Percentiles rank a stretch among this genome's conserved stretches.
Conservation (phyloP, 1,140 invertebrate species). For the Neomicropteryx cornuta region DNA sequence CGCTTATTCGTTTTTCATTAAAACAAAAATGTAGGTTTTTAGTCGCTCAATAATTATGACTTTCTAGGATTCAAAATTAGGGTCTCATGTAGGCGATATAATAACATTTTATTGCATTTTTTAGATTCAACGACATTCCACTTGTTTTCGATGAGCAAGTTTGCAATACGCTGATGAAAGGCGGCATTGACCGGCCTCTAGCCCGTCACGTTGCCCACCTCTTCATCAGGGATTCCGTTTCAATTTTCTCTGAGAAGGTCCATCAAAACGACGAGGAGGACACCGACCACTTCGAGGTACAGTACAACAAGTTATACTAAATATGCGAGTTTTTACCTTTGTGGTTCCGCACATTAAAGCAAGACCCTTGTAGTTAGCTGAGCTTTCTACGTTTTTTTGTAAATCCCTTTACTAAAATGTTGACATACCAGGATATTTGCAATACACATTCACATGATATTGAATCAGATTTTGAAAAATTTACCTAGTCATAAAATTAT, state of each 20-base stretch:
- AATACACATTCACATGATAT: too few relatives aligned
- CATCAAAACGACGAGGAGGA: slow-evolving; percentile 89
- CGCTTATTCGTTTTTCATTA: too few relatives aligned
- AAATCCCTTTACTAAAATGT: too few relatives aligned
- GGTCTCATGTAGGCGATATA: too few relatives aligned
- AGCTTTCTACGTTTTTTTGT: too few relatives aligned
- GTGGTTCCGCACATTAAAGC: too few relatives aligned
- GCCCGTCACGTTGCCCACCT: slow-evolving; percentile 95
- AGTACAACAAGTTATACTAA: slow-evolving; percentile 5
- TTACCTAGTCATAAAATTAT: slow-evolving; percentile 5
- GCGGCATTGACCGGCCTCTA: slow-evolving; percentile 82
- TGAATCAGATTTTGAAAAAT: slow-evolving; percentile 2
- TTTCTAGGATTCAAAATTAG: too few relatives aligned
- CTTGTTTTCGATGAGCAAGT: slow-evolving; percentile 79
- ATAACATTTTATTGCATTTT: slow-evolving; percentile 5
- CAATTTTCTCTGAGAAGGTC: slow-evolving; percentile 92
- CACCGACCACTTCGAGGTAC: slow-evolving; percentile 97
- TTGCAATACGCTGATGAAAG: slow-evolving; percentile 69
- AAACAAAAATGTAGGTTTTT: too few relatives aligned
- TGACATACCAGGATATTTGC: too few relatives aligned
- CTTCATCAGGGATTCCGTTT: slow-evolving; percentile 96
- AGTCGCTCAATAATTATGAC: too few relatives aligned
- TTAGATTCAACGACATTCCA: slow-evolving; percentile 81
- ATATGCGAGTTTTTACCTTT: too few relatives aligned
- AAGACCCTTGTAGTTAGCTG: too few relatives aligned